Conservation (phyloP, 2,113 vertebrate genomes). For the Rhizomys pruinosus region DNA sequence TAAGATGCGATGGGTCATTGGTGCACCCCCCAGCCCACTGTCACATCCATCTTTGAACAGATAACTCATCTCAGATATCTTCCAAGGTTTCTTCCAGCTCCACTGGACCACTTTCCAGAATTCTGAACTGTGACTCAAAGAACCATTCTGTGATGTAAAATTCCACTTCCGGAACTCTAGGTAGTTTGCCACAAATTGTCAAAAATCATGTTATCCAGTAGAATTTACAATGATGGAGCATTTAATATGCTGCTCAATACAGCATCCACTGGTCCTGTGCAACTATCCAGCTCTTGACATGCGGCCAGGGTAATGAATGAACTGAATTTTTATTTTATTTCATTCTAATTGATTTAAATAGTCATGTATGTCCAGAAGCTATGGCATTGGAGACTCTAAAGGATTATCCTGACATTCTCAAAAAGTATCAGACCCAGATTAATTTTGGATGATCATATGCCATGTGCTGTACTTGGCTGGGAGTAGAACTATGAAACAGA, state of each 20-base stretch:
- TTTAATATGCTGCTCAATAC: not conserved
- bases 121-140: not conserved
- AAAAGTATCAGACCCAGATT: constrained; percentile 10
- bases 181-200: not conserved
- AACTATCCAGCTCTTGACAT: not conserved
- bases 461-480: not conserved
- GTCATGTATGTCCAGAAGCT: not conserved
- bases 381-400: not conserved
- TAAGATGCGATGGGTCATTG: not conserved
- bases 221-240: not conserved
- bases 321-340: constrained; percentile 44
- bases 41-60: not conserved
- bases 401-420: not conserved
- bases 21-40: too few species aligned
- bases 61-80: not conserved
- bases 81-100: not conserved
- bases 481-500: not conserved
- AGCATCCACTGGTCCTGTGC: not conserved
- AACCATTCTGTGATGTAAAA: not conserved
- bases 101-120: not conserved
- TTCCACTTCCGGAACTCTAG: not conserved
- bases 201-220: not conserved
- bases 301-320: not conserved
- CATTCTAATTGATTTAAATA: constrained; percentile 58
- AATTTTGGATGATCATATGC: not conserved